These are phyloP conservation scores for Platygyra sinensis DNA, from an alignment of 64 coral and sea anemone species.

Conservation along the genomic window DNA sequence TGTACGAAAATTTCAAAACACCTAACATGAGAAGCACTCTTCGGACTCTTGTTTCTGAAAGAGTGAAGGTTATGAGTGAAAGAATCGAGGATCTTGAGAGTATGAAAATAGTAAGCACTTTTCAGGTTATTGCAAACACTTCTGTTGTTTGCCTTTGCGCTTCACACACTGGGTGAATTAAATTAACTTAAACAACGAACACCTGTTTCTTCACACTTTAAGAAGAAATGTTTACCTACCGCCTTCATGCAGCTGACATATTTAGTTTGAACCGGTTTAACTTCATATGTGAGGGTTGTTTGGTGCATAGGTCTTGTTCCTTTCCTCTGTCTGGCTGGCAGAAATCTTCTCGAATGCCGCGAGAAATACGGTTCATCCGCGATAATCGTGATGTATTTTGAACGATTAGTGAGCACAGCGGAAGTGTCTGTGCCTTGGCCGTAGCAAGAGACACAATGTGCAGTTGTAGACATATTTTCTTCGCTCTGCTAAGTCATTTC, in stretches of 20 bases:
- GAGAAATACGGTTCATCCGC: slow-evolving; percentile 80
- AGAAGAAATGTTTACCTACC: slow-evolving; percentile 58
- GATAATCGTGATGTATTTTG: slow-evolving; percentile 79
- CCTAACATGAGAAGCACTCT: not conserved
- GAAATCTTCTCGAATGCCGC: slow-evolving; percentile 67
- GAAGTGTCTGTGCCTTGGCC: slow-evolving; percentile 76
- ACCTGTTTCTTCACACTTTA: not conserved
- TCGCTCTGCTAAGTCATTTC: not conserved
- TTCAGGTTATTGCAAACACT: slow-evolving; percentile 1
- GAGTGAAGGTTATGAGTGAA: not conserved
- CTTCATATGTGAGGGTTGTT: slow-evolving; percentile 67
- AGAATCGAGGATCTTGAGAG: not conserved
- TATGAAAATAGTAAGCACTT: not conserved
- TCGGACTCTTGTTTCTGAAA: not conserved
- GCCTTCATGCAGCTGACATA: slow-evolving; percentile 69
- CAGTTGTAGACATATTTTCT: slow-evolving; percentile 44
- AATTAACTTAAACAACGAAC: slow-evolving; percentile 36
- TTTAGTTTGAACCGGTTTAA: slow-evolving; percentile 53
- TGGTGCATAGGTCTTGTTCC: slow-evolving; percentile 72
- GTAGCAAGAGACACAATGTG: slow-evolving; percentile 45
- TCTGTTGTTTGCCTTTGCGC: not conserved
- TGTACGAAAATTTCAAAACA: not conserved
- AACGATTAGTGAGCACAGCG: slow-evolving; percentile 72
- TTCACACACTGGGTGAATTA: not conserved
- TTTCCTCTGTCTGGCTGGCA: slow-evolving; percentile 50